Base-by-base conservation (phyloP, 2,888 invertebrate species). In the Trichogramma dendrolimi region DNA sequence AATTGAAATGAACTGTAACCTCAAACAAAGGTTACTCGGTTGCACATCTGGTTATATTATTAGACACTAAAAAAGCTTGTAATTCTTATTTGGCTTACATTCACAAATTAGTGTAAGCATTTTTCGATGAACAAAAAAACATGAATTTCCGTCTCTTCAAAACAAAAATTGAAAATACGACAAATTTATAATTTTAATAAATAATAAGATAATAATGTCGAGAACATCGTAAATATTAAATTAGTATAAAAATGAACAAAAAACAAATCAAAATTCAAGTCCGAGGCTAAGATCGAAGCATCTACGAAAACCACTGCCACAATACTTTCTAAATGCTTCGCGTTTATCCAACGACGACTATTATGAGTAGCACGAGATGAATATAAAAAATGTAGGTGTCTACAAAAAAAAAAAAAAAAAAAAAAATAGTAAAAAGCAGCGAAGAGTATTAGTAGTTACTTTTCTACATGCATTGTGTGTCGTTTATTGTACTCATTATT, bases 401-500 rank as follows among this genome's bases (percentile, higher is more conserved):
- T 27, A 27, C 27, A 27, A 27, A 27, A 27, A 27, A 27, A 27
- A 27, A 27, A 27, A 27, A n/a, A 46, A 46, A n/a, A 46, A 46
- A n/a, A 46, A 54, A 54, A 43, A 14, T 14, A 14, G 14, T 14
- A 14, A 14, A 14, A 27, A 27, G 27, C 27, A 27, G 27, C 59
- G 54, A 63, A 41, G 71, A 74, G 71, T 27, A 27, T 27, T 27
- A 27, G 74, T 72, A 75, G 76, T 77, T 77, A 78, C 77, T 79
- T 79, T 79, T 78, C 78, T 79, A 79, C 77, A 75, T 73, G 73
- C 77, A 75, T 77, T 74, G 72, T 78, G 27, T 75, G 74, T 76
- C 72, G 72, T 68, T 63, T 58, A 51, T 54, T 27, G 27, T 27
- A 27, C 27, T 27, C 27, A 61, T 40, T 46, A 46, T 62, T 53